Evolutionary conservation across 2,888 invertebrate genomes (phyloP), one percentile per base, ranked within the genome.

Genomic region (Caradrina clavipalpis): DNA sequence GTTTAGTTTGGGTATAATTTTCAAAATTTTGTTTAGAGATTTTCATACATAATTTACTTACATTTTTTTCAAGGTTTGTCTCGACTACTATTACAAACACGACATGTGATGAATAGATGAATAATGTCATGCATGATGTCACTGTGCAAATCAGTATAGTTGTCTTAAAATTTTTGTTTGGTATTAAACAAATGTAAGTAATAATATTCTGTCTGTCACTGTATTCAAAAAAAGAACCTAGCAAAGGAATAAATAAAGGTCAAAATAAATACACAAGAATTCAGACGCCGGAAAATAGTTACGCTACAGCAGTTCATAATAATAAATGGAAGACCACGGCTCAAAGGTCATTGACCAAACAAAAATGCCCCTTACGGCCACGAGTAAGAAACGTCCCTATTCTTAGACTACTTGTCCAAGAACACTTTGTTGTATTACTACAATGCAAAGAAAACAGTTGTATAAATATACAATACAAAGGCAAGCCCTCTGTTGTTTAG

Each of bases 391-490:
- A 47, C 39, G 13, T 49, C 31, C 19, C 42, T 54, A 56, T 65
- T 63, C 63, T 72, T 59, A 59, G 39, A 42, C 50, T 31, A 74
- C 54, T 56, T 39, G 35, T 74, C 63, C 72, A 42, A 57, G 73
- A 78, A 72, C 56, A 72, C 64, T 78, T 73, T 61, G 53, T 65
- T 77, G 39, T 77, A 42, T 70, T 55, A 61, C 39, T 65, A 61
- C 60, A 65, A 78, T 73, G 78, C 65, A 65, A 31, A 75, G 78
- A 75, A 78, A 78, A 78, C 60, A 57, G 22, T 75, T 61, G 53
- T 65, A 73, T 45, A 17, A 51, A 55, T 76, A 72, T 51, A 71
- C 42, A 75, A 22, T 42, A 59, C 55, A 78, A 73, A 64, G 21
- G 15, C n/a, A 53, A 22, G n/a, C 13, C 49, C 22, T 45, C 19